Evolutionary conservation across 2,113 vertebrate genomes (phyloP).

Genomic region (Gymnocephalus cernua): DNA sequence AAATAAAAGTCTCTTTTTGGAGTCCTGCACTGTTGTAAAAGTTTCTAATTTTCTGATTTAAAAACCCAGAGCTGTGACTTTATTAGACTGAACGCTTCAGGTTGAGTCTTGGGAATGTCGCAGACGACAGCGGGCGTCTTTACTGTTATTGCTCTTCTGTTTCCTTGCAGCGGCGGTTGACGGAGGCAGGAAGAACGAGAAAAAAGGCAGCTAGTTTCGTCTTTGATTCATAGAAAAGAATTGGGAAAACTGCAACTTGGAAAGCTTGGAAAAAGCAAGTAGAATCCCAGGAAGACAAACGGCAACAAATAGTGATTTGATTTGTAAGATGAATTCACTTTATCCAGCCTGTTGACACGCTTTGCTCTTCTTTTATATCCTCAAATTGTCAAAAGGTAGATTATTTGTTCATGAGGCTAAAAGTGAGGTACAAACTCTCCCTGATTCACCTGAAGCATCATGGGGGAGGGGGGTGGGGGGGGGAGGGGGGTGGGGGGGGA

Average conservation of each 20-base stretch:
- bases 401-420: conserved; percentile 9
- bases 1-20: conserved; percentile 10
- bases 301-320: background rate
- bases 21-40: conserved; percentile 23
- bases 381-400: background rate
- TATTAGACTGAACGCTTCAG: background rate
- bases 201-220: background rate
- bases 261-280: background rate
- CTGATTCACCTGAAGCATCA: background rate
- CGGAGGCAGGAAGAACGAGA: conserved; percentile 25
- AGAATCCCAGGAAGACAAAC: conserved; percentile 8
- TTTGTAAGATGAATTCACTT: conserved; percentile 1
- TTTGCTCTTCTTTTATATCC: background rate
- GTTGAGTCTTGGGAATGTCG: conserved; percentile 31
- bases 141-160: background rate
- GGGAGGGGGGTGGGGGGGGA: no score
- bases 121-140: background rate
- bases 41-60: background rate
- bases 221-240: conserved; percentile 19
- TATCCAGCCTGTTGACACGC: background rate
- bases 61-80: background rate
- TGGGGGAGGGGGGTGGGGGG: no score
- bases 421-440: background rate
- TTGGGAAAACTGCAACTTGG: background rate
- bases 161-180: conserved; percentile 26